phyloP scores from a whole-genome alignment of 2,113 vertebrate genomes.

The Melanotaenia duboulayi region DNA sequence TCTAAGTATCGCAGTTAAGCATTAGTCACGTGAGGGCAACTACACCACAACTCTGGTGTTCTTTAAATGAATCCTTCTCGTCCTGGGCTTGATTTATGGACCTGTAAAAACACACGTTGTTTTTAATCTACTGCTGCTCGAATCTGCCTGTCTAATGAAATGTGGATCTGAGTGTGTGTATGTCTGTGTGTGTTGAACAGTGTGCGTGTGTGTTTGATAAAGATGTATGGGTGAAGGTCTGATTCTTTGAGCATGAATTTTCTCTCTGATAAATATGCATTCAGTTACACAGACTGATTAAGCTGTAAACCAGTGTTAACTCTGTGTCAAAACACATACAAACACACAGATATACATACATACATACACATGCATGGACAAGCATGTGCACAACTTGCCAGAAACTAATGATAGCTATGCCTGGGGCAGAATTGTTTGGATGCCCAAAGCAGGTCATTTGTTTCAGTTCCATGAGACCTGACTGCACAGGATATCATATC shows the following conservation, averaged over 20 bases:
- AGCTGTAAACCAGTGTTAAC: constrained; percentile 79
- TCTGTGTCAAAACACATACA: constrained; percentile 67
- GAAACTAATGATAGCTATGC: constrained; percentile 65
- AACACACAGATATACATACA: constrained; percentile 44
- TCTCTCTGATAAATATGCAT: constrained; percentile 80
- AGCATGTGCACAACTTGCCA: constrained; percentile 25
- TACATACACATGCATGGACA: constrained; percentile 14
- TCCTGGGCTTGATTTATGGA: constrained; percentile 83
- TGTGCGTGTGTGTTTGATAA: constrained; percentile 57
- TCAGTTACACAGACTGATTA: constrained; percentile 78
- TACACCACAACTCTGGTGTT: constrained; percentile 69
- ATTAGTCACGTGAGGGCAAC: constrained; percentile 75
- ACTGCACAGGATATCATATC: constrained; percentile 50
- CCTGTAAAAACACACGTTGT: constrained; percentile 84
- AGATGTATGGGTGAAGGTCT: constrained; percentile 73
- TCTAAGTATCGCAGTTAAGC: constrained; percentile 73
- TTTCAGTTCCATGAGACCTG: constrained; percentile 60
- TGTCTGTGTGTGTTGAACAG: constrained; percentile 32
- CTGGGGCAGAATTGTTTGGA: constrained; percentile 65
- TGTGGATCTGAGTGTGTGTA: constrained; percentile 62
- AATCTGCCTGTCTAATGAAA: constrained; percentile 78
- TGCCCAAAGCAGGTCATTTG: constrained; percentile 64
- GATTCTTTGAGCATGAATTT: constrained; percentile 77
- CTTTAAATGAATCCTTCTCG: constrained; percentile 82
- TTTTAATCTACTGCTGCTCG: constrained; percentile 84